Evolutionary conservation across 1,140 invertebrate species (phyloP).

Genomic region (Phymorhynchus buccinoides): DNA sequence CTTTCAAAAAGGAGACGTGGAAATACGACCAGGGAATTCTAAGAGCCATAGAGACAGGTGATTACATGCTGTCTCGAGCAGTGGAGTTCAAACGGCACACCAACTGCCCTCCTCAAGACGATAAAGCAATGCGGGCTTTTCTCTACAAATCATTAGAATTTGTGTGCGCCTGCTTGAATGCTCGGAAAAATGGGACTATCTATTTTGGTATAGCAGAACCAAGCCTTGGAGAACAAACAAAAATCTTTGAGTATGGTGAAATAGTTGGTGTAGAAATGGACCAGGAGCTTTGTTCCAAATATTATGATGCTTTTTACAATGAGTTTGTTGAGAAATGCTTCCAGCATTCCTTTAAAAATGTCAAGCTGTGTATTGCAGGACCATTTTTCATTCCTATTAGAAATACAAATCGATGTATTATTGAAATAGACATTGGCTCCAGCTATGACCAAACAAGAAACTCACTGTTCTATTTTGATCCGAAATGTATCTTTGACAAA

Average conservation of each 20-base stretch:
- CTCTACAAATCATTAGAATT: background rate
- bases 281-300: background rate
- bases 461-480: background rate
- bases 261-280: background rate
- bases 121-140: background rate
- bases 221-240: background rate
- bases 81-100: background rate
- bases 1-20: no score
- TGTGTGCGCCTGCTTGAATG: background rate
- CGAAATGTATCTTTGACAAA: background rate
- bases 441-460: background rate
- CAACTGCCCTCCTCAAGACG: background rate
- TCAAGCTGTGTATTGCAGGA: background rate
- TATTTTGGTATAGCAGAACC: background rate
- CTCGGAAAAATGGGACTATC: constrained; percentile 1
- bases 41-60: no score
- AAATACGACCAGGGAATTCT: no score
- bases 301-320: background rate
- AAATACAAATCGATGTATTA: background rate
- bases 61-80: no score
- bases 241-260: background rate
- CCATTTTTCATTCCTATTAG: background rate
- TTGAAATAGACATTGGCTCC: background rate
- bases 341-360: background rate
- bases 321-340: background rate